A percentile compares a stretch with the other conserved stretches of the same genome.
phyloP scores from a whole-genome alignment of 1,140 invertebrate species.

The Drosophila nigrodunni region DNA sequence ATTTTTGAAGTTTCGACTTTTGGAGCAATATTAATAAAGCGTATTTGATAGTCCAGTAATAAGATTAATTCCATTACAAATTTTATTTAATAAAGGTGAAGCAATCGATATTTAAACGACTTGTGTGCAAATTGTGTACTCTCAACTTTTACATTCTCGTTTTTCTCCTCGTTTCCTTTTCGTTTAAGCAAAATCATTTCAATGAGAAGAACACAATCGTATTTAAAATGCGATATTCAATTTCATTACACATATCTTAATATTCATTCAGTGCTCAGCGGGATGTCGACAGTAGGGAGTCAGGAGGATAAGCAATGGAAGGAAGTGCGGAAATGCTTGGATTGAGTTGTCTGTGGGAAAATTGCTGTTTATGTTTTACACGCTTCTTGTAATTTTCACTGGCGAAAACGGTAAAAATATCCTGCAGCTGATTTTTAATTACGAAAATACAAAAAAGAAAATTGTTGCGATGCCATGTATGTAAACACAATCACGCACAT shows the following conservation, averaged over 20 bases:
- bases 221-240: constrained; percentile 37
- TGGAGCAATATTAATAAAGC: no score
- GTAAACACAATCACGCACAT: constrained; percentile 59
- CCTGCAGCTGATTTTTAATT: constrained; percentile 81
- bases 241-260: constrained; percentile 43
- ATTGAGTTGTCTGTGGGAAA: constrained; percentile 39
- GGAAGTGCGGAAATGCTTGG: neutral
- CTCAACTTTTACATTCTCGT: no score
- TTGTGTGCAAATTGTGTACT: no score
- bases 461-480: constrained; percentile 70
- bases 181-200: constrained; percentile 24
- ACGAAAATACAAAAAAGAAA: constrained; percentile 74
- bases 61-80: no score
- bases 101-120: no score
- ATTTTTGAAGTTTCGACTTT: no score
- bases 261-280: constrained; percentile 30
- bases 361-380: constrained; percentile 56
- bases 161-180: neutral
- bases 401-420: constrained; percentile 66
- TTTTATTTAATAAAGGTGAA: no score
- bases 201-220: constrained; percentile 20
- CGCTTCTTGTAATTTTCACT: constrained; percentile 60
- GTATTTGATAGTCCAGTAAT: no score
- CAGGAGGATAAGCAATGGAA: no score
- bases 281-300: neutral